Base-by-base conservation (phyloP, 2,888 invertebrate species). In the Hirtodrosophila confusa region DNA sequence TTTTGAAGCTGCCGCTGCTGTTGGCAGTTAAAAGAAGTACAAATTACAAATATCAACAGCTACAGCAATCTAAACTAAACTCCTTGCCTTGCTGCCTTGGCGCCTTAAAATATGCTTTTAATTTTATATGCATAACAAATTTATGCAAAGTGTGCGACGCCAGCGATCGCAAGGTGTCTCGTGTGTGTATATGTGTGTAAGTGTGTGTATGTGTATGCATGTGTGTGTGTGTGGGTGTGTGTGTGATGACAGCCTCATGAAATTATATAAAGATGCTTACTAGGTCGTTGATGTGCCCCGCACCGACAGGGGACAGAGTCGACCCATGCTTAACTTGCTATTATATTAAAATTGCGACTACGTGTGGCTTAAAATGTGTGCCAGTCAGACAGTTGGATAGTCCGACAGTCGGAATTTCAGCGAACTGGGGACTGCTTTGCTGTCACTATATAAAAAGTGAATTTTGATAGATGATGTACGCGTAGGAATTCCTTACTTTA, bases 111-210 rank as follows among this genome's bases (percentile, higher is more conserved):
- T 86, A 88, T 88, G 82, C 86, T 86, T 88, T 88, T 88, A 88
- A 88, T 87, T 88, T 88, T 80, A 88, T 86, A 79, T 86, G 84
- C 84, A 88, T 79, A 86, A 88, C 84, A 88, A 87, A 87, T 88
- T 88, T 80, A 76, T 79, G 84, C 66, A 76, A 86, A 88, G 84
- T 75, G 70, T 72, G 70, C 74, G 40, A 33, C 43, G 62, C 60
- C 29, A 69, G 39, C 51, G 69, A 86, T 71, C 73, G 79, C 49
- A 82, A 87, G 79, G 82, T 87, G 79, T 68, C 54, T 50, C 40
- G n/a, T 8, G 8, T 47, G n/a, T 49, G 1, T 33, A 23, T 69
- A 39, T 41, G 49, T 27, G 11, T 17, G 17, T 17, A 2, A 1
- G 17, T 17, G 17, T 2, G 17, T 39, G 49, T 50, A 40, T 54